Conservation (phyloP, 2,888 invertebrate species). For the Thera obeliscata region DNA sequence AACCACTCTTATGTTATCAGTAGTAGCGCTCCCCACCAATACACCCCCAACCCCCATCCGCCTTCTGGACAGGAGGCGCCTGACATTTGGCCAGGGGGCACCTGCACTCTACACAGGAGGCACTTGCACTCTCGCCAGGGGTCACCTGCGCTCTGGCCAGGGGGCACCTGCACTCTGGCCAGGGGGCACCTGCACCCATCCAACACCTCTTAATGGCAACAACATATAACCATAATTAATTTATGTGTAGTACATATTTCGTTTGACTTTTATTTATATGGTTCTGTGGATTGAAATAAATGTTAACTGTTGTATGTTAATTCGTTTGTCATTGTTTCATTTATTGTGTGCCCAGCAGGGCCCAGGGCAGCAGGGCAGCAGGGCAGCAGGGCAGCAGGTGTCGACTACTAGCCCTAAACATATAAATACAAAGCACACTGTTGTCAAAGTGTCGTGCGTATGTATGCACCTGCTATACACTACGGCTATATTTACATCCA, state of each 20-base stretch:
- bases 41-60: slow-evolving; percentile 17
- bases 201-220: slow-evolving; percentile 54
- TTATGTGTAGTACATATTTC: slow-evolving; percentile 72
- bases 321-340: slow-evolving; percentile 68
- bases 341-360: neutral
- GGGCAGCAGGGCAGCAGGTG: too few species aligned
- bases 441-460: too few species aligned
- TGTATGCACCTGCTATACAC: too few species aligned
- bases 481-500: too few species aligned
- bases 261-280: slow-evolving; percentile 80
- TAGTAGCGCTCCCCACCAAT: neutral
- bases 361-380: too few species aligned
- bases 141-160: too few species aligned
- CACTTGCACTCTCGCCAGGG: too few species aligned
- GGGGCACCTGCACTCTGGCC: too few species aligned
- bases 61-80: neutral
- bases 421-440: too few species aligned
- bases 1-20: slow-evolving; percentile 10
- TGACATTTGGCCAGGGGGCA: too few species aligned
- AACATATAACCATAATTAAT: slow-evolving; percentile 77
- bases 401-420: too few species aligned
- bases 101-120: too few species aligned
- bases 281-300: slow-evolving; percentile 84
- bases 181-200: slow-evolving; percentile 21
- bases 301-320: slow-evolving; percentile 80